These are phyloP conservation scores for Drosophila parabipectinata DNA, from an alignment of 1,140 invertebrate species.

Conservation along the genomic window DNA sequence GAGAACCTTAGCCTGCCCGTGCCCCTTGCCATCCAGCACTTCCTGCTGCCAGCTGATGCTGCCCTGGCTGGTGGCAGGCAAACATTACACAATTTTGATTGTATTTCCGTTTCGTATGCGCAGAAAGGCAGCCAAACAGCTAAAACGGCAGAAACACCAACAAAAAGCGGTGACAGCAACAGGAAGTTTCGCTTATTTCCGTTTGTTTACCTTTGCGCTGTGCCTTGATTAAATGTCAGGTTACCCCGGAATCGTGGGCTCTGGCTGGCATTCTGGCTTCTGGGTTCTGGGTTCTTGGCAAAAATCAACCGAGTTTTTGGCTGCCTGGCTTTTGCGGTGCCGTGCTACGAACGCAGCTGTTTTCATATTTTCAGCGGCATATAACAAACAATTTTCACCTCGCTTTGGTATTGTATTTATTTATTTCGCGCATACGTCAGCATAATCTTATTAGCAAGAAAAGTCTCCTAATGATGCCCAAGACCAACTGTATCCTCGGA, in stretches of 20 bases:
- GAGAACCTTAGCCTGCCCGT: not conserved
- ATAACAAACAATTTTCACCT: conserved; percentile 25
- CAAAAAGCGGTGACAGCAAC: conserved; percentile 63
- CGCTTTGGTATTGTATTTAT: not conserved
- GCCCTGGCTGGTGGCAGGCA: conserved; percentile 48
- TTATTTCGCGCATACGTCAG: conserved; percentile 26
- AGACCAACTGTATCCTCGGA: conserved; percentile 20
- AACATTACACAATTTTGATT: conserved; percentile 82
- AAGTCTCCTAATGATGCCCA: conserved; percentile 40
- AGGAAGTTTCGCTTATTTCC: conserved; percentile 81
- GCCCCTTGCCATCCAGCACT: not conserved
- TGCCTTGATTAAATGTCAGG: conserved; percentile 79
- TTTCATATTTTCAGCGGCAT: conserved; percentile 11
- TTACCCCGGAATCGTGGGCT: conserved; percentile 17
- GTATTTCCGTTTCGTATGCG: conserved; percentile 80
- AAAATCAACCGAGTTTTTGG: conserved; percentile 1
- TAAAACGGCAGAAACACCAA: conserved; percentile 41
- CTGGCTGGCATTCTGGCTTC: not conserved
- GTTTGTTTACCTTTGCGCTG: conserved; percentile 80
- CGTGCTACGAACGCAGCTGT: conserved; percentile 22
- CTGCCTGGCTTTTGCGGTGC: conserved; percentile 20
- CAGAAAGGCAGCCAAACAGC: conserved; percentile 49
- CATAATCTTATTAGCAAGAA: conserved; percentile 41
- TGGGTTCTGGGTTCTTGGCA: not conserved
- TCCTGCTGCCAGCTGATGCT: conserved; percentile 9